Evolutionary conservation across 2,888 invertebrate genomes (phyloP).

Genomic region (Drosophila paranaensis): DNA sequence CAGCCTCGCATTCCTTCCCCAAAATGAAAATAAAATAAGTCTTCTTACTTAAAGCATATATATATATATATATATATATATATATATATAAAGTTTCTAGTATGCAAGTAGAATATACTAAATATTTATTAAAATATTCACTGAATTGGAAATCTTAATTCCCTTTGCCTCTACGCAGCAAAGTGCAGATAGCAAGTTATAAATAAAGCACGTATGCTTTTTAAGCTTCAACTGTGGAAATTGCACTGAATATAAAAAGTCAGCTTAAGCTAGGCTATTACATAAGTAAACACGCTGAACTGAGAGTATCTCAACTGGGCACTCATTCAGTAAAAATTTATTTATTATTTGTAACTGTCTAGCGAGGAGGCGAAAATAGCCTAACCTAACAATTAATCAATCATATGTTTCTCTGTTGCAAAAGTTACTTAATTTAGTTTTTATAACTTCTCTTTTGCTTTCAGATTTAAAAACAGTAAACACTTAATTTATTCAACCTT

Average conservation of each 20-base stretch:
- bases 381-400: no score
- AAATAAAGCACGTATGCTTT: neutral
- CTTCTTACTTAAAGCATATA: neutral
- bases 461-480: neutral
- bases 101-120: conserved; percentile 2
- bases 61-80: conserved; percentile 4
- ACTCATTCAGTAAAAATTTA: no score
- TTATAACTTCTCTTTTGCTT: neutral
- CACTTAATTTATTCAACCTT: neutral
- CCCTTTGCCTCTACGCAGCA: neutral
- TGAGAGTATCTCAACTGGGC: no score
- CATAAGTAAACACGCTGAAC: neutral
- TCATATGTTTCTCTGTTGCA: no score
- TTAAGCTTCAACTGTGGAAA: neutral
- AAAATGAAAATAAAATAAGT: neutral
- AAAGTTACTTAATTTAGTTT: neutral
- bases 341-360: no score
- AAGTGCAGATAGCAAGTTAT: neutral
- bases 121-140: conserved; percentile 5
- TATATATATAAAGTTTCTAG: conserved; percentile 7
- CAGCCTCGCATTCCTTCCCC: conserved; percentile 3
- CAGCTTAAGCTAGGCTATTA: neutral
- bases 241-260: neutral
- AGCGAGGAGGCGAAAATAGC: no score
- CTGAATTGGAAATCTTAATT: neutral